Evolutionary conservation across 2,797 vertebrate genomes (phyloP).

Genomic region (Melanotaenia pygmaea): DNA sequence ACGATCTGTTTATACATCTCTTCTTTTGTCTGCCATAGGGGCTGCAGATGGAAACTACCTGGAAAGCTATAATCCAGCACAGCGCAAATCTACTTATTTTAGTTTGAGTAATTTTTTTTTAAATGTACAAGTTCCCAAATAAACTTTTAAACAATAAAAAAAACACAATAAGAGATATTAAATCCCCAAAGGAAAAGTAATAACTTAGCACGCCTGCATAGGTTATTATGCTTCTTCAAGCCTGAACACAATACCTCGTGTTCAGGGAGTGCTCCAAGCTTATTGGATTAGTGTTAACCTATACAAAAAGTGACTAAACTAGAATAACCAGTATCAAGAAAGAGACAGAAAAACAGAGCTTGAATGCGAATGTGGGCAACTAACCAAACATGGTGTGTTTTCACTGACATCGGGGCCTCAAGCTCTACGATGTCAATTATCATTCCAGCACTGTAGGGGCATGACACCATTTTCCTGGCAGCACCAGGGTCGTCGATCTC

Average conservation of each 20-base stretch:
- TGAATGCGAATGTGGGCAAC: background rate
- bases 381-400: slow-evolving; percentile 19
- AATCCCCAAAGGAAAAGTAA: too few species aligned
- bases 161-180: too few species aligned
- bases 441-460: slow-evolving; percentile 44
- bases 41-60: background rate
- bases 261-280: slow-evolving; percentile 36
- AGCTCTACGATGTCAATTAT: slow-evolving; percentile 48
- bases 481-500: slow-evolving; percentile 1
- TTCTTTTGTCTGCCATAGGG: background rate
- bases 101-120: background rate
- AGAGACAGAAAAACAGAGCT: background rate
- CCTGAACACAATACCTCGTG: slow-evolving; percentile 16
- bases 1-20: background rate
- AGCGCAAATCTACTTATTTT: background rate
- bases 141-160: too few species aligned
- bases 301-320: slow-evolving; percentile 58
- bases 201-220: background rate
- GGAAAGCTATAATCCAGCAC: background rate
- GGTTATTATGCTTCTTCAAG: too few species aligned
- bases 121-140: too few species aligned
- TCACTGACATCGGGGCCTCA: slow-evolving; percentile 18
- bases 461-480: slow-evolving; percentile 28
- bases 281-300: background rate
- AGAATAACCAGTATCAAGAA: slow-evolving; percentile 55